Evolutionary conservation across 1,140 invertebrate genomes (phyloP).

Genomic region (Drosophila bocki): DNA sequence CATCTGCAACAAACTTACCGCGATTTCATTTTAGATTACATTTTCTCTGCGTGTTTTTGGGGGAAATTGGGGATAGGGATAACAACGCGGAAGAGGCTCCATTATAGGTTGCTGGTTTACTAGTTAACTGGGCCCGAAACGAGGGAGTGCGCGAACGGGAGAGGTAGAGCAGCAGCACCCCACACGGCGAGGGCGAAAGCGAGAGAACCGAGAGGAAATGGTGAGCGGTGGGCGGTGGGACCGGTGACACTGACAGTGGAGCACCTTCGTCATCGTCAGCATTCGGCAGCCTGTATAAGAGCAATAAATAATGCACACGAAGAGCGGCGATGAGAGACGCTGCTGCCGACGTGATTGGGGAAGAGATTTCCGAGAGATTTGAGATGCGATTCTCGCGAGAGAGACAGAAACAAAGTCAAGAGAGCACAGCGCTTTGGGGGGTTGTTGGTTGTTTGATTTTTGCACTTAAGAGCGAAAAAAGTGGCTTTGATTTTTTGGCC

Average conservation of each 20-base stretch:
- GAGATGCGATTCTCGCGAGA: neutral
- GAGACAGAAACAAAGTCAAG: conserved; percentile 8
- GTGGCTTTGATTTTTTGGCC: conserved; percentile 68
- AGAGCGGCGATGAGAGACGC: conserved; percentile 31
- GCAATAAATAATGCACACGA: conserved; percentile 63
- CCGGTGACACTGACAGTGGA: conserved; percentile 62
- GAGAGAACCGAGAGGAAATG: conserved; percentile 9
- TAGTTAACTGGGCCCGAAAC: conserved; percentile 67
- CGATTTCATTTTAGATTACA: neutral
- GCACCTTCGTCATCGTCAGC: conserved; percentile 47
- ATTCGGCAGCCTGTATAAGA: conserved; percentile 58
- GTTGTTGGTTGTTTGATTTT: conserved; percentile 65
- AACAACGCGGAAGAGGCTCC: conserved; percentile 64
- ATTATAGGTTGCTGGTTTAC: conserved; percentile 70
- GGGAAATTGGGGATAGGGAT: conserved; percentile 39
- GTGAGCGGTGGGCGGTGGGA: neutral
- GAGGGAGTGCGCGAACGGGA: conserved; percentile 9
- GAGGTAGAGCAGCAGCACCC: neutral
- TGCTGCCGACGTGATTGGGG: conserved; percentile 9
- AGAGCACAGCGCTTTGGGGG: conserved; percentile 29
- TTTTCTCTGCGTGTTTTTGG: conserved; percentile 21
- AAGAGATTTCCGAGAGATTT: conserved; percentile 19
- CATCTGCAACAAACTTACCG: neutral
- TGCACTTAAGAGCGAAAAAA: conserved; percentile 76
- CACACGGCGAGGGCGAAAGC: neutral